Evolutionary conservation across 2,888 invertebrate species (phyloP).

Genomic region (Hypercompe scribonia): DNA sequence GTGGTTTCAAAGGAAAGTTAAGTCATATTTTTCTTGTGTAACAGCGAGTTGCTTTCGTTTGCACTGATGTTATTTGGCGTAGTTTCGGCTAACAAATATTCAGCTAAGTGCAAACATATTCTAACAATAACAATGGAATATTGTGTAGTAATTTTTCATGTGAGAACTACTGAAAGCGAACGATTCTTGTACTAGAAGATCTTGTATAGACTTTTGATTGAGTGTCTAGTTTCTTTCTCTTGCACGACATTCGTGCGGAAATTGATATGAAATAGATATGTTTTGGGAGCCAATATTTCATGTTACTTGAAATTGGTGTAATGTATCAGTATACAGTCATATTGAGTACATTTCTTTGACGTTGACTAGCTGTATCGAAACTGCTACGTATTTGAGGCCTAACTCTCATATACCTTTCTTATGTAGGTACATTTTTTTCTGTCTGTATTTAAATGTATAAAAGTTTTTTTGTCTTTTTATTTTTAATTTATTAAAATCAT

Average conservation of each 20-base stretch:
- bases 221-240: slow-evolving; percentile 17
- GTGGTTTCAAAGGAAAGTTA: neutral
- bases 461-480: too few species aligned
- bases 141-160: slow-evolving; percentile 25
- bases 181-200: slow-evolving; percentile 15
- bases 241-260: slow-evolving; percentile 6
- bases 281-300: slow-evolving; percentile 12
- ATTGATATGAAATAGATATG: slow-evolving; percentile 5
- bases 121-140: slow-evolving; percentile 17
- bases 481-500: too few species aligned
- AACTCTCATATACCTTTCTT: neutral
- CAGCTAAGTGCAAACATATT: neutral
- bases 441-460: too few species aligned
- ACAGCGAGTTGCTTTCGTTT: neutral
- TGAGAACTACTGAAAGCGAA: slow-evolving; percentile 16
- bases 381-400: neutral
- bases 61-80: neutral
- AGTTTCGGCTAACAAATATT: neutral
- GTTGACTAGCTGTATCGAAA: neutral
- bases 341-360: neutral
- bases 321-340: neutral
- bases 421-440: too few species aligned
- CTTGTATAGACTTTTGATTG: slow-evolving; percentile 18
- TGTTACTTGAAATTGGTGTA: neutral
- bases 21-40: neutral